Percentiles rank a stretch among this genome's conserved stretches.
These are phyloP conservation scores for Ceriagrion tenellum DNA, from an alignment of 2,888 invertebrate genomes.

Conservation along the genomic window DNA sequence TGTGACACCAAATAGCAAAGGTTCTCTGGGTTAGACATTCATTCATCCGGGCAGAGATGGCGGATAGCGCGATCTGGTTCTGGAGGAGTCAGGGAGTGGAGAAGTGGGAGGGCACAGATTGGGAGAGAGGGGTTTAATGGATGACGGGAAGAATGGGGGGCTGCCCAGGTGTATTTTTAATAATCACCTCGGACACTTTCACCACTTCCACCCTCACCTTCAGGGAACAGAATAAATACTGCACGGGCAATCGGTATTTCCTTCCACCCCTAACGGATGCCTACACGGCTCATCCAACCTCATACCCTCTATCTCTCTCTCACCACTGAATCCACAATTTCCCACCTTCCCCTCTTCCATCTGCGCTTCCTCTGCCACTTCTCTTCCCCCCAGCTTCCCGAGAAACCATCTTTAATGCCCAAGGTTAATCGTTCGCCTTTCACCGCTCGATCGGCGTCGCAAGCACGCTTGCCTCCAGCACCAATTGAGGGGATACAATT, in stretches of 20 bases:
- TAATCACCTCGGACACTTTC: constrained; percentile 41
- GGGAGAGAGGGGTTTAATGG: not conserved
- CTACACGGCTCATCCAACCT: not conserved
- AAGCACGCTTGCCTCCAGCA: not conserved
- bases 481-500: not conserved
- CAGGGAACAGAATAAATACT: not conserved
- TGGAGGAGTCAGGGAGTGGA: not conserved
- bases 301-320: no score
- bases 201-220: not conserved
- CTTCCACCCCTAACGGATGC: not conserved
- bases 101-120: not conserved
- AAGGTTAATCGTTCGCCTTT: not conserved
- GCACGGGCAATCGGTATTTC: not conserved
- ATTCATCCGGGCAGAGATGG: not conserved
- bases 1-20: not conserved
- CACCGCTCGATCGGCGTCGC: not conserved
- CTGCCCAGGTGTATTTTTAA: not conserved
- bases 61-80: not conserved
- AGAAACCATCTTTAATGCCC: not conserved
- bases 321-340: no score
- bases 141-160: constrained; percentile 14
- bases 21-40: not conserved
- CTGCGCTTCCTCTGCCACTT: not conserved
- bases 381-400: not conserved
- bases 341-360: not conserved